phyloP scores from a whole-genome alignment of 2,797 vertebrate genomes.

The Dermochelys coriacea region DNA sequence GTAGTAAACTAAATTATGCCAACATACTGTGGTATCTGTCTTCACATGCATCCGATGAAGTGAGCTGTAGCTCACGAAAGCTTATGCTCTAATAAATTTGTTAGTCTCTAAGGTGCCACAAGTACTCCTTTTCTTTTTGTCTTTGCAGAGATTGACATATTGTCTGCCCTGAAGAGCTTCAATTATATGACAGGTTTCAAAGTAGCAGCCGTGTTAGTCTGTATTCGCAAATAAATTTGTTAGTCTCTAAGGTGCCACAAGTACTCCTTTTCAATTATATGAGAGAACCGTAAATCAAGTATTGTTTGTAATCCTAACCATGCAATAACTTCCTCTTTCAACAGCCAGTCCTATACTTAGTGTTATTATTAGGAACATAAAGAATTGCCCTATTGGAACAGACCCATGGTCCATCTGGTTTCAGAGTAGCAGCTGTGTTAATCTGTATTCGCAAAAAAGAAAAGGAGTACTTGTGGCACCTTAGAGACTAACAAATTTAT shows the following conservation, averaged over 20 bases:
- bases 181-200: neutral
- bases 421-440: too few relatives aligned
- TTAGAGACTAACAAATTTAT: too few relatives aligned
- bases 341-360: neutral
- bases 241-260: too few relatives aligned
- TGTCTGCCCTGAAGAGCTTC: slow-evolving; percentile 7
- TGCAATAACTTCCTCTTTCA: neutral
- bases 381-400: neutral
- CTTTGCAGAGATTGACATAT: neutral
- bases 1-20: neutral
- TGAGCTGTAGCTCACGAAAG: too few relatives aligned
- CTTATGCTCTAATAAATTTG: too few relatives aligned
- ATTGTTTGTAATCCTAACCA: neutral
- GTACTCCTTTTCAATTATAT: neutral
- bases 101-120: too few relatives aligned
- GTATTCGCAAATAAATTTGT: too few relatives aligned
- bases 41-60: too few relatives aligned
- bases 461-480: too few relatives aligned
- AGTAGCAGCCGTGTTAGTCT: too few relatives aligned
- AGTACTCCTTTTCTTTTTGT: too few relatives aligned
- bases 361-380: neutral
- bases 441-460: too few relatives aligned
- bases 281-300: neutral
- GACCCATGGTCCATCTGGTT: neutral
- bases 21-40: neutral